phyloP scores from a whole-genome alignment of 1,140 invertebrate genomes.

The Himalopsyche phryganea region DNA sequence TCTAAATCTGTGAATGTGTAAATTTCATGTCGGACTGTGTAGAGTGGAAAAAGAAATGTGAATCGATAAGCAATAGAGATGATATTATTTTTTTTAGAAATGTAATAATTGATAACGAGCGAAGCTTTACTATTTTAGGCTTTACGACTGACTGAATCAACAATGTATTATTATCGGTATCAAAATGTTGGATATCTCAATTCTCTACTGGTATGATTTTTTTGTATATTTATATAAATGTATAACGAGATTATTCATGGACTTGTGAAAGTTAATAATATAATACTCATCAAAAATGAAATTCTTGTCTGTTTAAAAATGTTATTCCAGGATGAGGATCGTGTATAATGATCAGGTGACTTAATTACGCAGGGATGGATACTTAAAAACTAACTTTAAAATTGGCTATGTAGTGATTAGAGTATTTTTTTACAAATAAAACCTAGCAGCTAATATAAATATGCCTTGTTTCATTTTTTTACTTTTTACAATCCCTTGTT shows the following conservation, averaged over 20 bases:
- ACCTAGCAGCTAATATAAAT: slow-evolving; percentile 49
- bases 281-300: slow-evolving; percentile 18
- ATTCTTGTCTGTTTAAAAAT: slow-evolving; percentile 13
- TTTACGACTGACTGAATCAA: slow-evolving; percentile 34
- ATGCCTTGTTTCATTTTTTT: too few relatives aligned
- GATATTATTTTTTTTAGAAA: slow-evolving; percentile 17
- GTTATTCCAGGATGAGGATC: slow-evolving; percentile 28
- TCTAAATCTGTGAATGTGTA: slow-evolving; percentile 11
- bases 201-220: slow-evolving; percentile 20
- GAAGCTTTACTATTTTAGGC: slow-evolving; percentile 35
- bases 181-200: slow-evolving; percentile 17
- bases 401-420: slow-evolving; percentile 57
- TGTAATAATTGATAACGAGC: not conserved
- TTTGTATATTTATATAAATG: slow-evolving; percentile 17
- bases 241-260: slow-evolving; percentile 12
- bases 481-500: too few relatives aligned
- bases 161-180: slow-evolving; percentile 19
- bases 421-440: slow-evolving; percentile 60
- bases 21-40: not conserved
- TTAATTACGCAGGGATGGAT: slow-evolving; percentile 57
- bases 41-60: slow-evolving; percentile 6
- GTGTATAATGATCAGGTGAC: slow-evolving; percentile 29
- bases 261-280: slow-evolving; percentile 15
- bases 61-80: slow-evolving; percentile 33
- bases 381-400: slow-evolving; percentile 57